Base-by-base conservation (phyloP, 1,140 invertebrate species). In the Dreissena polymorpha region DNA sequence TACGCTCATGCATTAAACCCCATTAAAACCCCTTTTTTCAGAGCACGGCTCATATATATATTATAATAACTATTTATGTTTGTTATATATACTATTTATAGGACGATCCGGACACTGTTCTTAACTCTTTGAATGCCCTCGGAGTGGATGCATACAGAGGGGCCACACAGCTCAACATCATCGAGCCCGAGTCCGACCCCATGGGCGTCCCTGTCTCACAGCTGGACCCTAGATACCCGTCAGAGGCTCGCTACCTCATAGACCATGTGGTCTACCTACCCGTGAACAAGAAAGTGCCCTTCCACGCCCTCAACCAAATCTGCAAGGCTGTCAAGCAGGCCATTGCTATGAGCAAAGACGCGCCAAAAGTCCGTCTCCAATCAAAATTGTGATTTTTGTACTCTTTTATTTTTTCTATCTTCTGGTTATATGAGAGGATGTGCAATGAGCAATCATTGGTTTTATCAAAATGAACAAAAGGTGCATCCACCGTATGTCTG, bases 221-320 rank as follows among this genome's bases (percentile, higher is more conserved):
- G 2, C 65, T 89, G 21, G 86, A 86, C 67, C 86, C 83, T 1
- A 74, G 76, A 25, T 91, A 91, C 69, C 91, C 92, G 6, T 87
- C 90, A 18, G 90, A 92, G 72, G 92, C 92, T 0, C 89, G 91
- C n/a, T 92, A 92, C 72, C 83, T 93, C 21, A 92, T 93, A 12
- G 90, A 93, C 67, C 92, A 93, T 78, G 90, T 93, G 7, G 85
- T 93, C 12, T 93, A 93, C 83, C 77, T 93, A 12, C 93, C 93
- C 2, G 89, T 93, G 21, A 89, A 91, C 78, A 93, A 92, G 65
- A 84, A 83, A 68, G 91, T 93, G 6, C 92, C 93, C 8, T 92
- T 92, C 76, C 83, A 89, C 50, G 86, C 86, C 0, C 86, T 93
- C 5, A 91, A 93, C 75, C 78, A 87, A 51, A 90, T 92, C 29